Evolutionary conservation across 2,888 invertebrate species (phyloP), one percentile per base, ranked within the genome.

Genomic region (Plagodis dolabraria): DNA sequence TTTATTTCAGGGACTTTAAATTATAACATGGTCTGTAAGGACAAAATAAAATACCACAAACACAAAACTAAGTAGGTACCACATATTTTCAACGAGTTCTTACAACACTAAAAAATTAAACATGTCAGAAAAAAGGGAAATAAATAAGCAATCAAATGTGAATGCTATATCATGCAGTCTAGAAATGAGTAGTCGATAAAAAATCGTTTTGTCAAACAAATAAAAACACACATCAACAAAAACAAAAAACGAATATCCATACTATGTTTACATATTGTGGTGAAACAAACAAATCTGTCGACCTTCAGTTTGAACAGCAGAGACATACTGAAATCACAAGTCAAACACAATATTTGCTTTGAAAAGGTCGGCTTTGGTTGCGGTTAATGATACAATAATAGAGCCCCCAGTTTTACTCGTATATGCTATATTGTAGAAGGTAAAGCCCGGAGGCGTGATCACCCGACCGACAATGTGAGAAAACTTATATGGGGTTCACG

Each of bases 271-370:
- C n/a, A 6, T n/a, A n/a, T 49, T n/a, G 40, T 7, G 45, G 33
- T 8, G 22, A 44, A 35, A 47, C 35, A 49, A 49, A 49, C 53
- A 53, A 53, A 52, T 52, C 51, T 12, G 33, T 12, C 43, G 36
- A 51, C 51, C 57, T 52, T 46, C 58, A 59, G 22, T 61, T 49
- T 59, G 52, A 46, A 57, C 42, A 47, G 7, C 43, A 45, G 54
- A 52, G 50, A 54, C 36, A 42, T 63, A 55, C 43, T 42, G 50
- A 57, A 61, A 62, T 62, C 52, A 59, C 53, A 66, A 58, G 51
- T 43, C 44, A 60, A 59, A 61, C 59, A 51, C 48, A 60, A 57
- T 61, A 56, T 65, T 67, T 56, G 59, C 46, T 52, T 52, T 22
- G 48, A 43, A 57, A 60, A 51, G 53, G 63, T 60, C 52, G 49